phyloP scores from a whole-genome alignment of 2,797 vertebrate species.

The Parotocinclus haroldoi region DNA sequence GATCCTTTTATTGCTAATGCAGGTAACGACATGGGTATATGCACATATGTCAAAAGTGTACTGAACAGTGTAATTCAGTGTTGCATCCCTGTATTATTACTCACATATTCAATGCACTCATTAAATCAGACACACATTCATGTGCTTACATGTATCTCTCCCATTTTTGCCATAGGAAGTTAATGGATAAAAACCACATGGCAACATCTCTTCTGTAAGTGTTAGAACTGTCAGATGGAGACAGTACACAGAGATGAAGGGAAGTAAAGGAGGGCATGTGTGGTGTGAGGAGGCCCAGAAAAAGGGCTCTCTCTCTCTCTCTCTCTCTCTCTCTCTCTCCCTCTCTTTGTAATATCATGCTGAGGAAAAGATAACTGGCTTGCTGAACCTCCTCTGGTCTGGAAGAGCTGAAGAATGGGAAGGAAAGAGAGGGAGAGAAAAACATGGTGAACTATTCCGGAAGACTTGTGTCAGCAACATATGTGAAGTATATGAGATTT shows the following conservation, averaged over 20 bases:
- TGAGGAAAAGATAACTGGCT: slow-evolving; percentile 11
- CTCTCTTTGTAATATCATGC: slow-evolving; percentile 14
- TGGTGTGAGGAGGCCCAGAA: slow-evolving; percentile 20
- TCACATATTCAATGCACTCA: too few relatives aligned
- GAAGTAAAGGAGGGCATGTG: slow-evolving; percentile 18
- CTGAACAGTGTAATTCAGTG: too few relatives aligned
- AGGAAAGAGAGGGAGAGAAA: not conserved
- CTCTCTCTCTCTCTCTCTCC: not conserved
- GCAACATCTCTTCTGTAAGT: slow-evolving; percentile 36
- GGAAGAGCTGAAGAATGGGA: not conserved
- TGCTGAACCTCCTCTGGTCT: not conserved
- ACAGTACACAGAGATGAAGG: slow-evolving; percentile 25
- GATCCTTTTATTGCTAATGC: too few relatives aligned
- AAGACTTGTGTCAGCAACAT: slow-evolving; percentile 3
- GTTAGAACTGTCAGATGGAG: slow-evolving; percentile 39
- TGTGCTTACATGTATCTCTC: not conserved
- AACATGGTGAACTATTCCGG: not conserved
- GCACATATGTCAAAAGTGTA: too few relatives aligned
- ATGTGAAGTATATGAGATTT: slow-evolving; percentile 2
- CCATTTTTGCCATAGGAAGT: slow-evolving; percentile 21
- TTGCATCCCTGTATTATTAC: too few relatives aligned
- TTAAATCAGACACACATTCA: too few relatives aligned
- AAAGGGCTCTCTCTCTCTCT: too few relatives aligned
- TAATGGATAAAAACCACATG: slow-evolving; percentile 29
- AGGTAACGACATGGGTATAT: too few relatives aligned